These are phyloP conservation scores for Agrochola lychnidis DNA, from an alignment of 2,888 invertebrate species.

Conservation along the genomic window DNA sequence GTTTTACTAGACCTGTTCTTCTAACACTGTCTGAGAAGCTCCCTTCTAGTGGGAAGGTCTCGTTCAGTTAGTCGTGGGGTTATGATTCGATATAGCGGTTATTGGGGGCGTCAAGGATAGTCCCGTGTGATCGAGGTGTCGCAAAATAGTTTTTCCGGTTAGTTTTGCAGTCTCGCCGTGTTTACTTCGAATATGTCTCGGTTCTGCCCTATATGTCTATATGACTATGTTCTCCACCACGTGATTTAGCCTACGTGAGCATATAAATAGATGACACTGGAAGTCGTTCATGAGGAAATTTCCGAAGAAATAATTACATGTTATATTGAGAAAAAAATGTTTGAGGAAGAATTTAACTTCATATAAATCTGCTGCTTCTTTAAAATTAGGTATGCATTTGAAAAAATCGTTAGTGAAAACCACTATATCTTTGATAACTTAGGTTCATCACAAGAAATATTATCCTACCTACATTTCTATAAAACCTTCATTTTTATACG, in stretches of 20 bases:
- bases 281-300: conserved; percentile 32
- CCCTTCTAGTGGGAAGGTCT: conserved; percentile 51
- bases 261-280: conserved; percentile 30
- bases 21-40: conserved; percentile 36
- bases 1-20: conserved; percentile 56
- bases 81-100: conserved; percentile 84
- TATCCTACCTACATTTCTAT: neutral
- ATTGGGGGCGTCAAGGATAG: conserved; percentile 79
- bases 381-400: neutral
- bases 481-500: conserved; percentile 31
- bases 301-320: conserved; percentile 20
- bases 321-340: conserved; percentile 15
- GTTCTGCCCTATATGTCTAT: neutral
- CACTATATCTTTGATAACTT: neutral
- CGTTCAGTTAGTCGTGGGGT: conserved; percentile 60
- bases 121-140: conserved; percentile 80
- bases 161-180: conserved; percentile 74
- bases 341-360: neutral
- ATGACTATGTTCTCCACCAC: neutral
- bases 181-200: conserved; percentile 61
- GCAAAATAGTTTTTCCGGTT: conserved; percentile 83
- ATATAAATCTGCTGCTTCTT: neutral
- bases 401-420: neutral
- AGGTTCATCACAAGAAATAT: neutral
- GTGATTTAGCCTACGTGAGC: neutral